Base-by-base conservation (phyloP, 1,140 invertebrate species). In the Drosophila leontia region DNA sequence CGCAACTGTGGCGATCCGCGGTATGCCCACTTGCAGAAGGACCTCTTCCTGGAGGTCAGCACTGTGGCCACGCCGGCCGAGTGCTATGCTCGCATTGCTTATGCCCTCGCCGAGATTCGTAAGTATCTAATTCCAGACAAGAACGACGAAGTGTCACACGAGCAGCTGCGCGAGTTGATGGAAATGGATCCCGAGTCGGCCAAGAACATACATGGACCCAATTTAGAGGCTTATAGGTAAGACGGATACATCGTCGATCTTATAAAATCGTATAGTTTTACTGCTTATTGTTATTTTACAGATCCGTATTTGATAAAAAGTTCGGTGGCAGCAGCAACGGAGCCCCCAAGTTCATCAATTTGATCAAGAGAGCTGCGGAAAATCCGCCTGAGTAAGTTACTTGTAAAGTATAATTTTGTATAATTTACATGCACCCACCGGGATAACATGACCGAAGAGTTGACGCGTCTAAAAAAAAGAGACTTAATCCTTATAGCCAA, bases 41-140 rank as follows among this genome's bases (percentile, higher is more conserved):
- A 98, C 80, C 94, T 98, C 3, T 98, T 98, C 93, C 96, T 98
- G 0, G 96, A 98, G 92, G 96, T 98, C 51, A 97, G 97, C 69
- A 96, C 97, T 1, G 94, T 95, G 87, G 97, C 97, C 4, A 96
- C 97, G 2, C 96, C 97, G 0, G 95, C 96, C 8, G 97, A 98
- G 92, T 97, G 97, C 19, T 97, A 98, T 93, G 96, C 96, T 4
- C 94, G 97, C 55, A 96, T 98, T 41, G 96, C 97, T 8, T 97
- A 96, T 83, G 97, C 97, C 6, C 93, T 98, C 17, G 95, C 95
- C 17, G 97, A 98, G 94, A 94, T 98, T 17, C 94, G 96, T 79
- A 95, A 95, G 82, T 96, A 96, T 93, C 91, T 96, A 74, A 95
- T 96, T 69, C 96, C 95, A 77, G 95, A 95, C 92, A 94, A 94